Base-by-base conservation (phyloP, 2,888 invertebrate genomes). In the Coleophora flavipennella region DNA sequence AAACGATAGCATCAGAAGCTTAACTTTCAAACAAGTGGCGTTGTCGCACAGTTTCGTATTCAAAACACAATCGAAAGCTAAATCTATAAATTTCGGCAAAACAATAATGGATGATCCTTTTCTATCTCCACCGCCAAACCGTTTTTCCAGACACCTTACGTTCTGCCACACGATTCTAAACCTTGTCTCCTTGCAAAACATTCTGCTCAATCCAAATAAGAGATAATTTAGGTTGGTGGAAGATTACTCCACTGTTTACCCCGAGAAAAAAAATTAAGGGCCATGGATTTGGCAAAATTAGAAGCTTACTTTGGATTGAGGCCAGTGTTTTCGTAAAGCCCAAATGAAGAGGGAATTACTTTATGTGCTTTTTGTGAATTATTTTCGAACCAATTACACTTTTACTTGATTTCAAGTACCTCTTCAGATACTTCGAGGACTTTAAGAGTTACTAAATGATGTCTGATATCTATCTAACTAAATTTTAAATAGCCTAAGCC, bases 1-100 rank as follows among this genome's bases (percentile, higher is more conserved):
- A 20, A 32, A 7, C 12, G 32, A 32, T n/a, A 28, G 12, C 28
- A 27, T 35, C 26, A 35, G 29, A 29, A 13, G 29, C 28, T 36
- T 29, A 36, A 10, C 36, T 36, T 13, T 36, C 56, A 53, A 58
- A 57, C 53, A 52, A 62, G 51, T 55, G 53, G 53, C 55, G 56
- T 57, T 51, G 55, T 58, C 51, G 65, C 67, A 62, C 51, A 65
- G 68, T 69, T 67, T 69, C 57, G 60, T 62, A 70, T 70, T 69
- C 73, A 58, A 59, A 55, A 46, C 69, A 68, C 63, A 63, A 52
- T 20, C 51, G 57, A 46, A 51, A 52, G 53, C 43, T 35, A 44
- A 41, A 50, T 57, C 62, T 54, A 71, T 70, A 71, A 67, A 71
- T 70, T 69, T 62, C 49, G 44, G 49, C 56, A 61, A 66, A 69